Percentiles rank a stretch among this genome's conserved stretches.
Evolutionary conservation across 2,888 invertebrate genomes (phyloP).

Genomic region (Brassicogethes aeneus): DNA sequence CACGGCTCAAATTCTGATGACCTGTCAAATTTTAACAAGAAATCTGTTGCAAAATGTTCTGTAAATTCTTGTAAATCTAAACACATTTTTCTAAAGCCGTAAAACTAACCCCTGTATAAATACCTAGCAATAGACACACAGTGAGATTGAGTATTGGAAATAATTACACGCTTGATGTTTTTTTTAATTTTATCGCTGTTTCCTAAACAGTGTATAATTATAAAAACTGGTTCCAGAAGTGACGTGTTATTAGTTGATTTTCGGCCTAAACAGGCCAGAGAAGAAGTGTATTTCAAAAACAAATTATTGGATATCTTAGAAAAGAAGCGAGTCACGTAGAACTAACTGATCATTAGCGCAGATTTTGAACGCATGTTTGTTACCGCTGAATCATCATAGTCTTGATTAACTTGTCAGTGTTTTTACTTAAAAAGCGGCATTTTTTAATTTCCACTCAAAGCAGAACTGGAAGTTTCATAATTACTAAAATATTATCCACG

Average conservation of each 20-base stretch:
- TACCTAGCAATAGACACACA: no score
- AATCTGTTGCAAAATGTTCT: no score
- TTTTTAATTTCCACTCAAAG: conserved; percentile 27
- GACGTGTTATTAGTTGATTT: not conserved
- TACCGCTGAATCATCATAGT: conserved; percentile 33
- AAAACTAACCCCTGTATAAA: no score
- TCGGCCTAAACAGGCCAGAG: not conserved
- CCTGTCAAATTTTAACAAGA: no score
- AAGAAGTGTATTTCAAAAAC: conserved; percentile 21
- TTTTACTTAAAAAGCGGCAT: conserved; percentile 36
- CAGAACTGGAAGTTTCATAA: conserved; percentile 24
- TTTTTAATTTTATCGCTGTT: not conserved
- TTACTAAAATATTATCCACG: conserved; percentile 30
- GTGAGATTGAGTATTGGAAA: no score
- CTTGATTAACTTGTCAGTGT: conserved; percentile 42
- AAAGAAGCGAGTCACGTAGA: conserved; percentile 30
- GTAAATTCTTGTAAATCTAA: no score
- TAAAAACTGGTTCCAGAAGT: not conserved
- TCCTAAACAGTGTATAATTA: not conserved
- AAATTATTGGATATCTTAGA: conserved; percentile 22
- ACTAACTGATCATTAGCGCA: conserved; percentile 34
- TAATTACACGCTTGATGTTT: no score
- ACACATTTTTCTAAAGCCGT: no score
- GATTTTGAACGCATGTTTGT: conserved; percentile 38
- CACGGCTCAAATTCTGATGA: no score